Conservation (phyloP, 2,113 vertebrate species). For the Ptyas mucosa region DNA sequence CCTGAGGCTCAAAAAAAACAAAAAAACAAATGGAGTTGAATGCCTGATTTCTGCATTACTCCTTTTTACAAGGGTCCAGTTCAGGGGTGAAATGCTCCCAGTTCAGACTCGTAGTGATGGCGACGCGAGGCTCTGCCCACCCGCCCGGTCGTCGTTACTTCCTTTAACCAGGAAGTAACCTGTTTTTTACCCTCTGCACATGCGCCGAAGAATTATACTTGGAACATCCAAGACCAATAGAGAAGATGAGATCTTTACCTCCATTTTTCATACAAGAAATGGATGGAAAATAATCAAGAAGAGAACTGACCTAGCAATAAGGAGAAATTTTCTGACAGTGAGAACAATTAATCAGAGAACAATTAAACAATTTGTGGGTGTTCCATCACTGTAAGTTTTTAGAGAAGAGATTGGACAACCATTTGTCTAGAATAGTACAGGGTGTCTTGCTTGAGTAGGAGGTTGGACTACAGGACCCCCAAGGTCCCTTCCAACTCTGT, state of each 20-base stretch:
- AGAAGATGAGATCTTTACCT: background rate
- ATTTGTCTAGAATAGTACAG: background rate
- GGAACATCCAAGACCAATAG: background rate
- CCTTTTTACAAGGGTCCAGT: background rate
- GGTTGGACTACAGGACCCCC: background rate
- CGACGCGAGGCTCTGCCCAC: too few species aligned
- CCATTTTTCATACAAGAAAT: background rate
- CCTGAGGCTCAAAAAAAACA: too few species aligned
- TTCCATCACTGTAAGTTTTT: background rate
- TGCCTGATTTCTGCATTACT: too few species aligned
- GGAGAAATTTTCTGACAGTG: background rate
- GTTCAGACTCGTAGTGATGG: too few species aligned
- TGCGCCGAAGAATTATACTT: background rate
- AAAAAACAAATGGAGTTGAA: background rate
- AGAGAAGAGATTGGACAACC: background rate
- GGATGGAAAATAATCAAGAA: background rate
- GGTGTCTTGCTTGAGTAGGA: background rate
- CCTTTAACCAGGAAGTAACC: too few species aligned
- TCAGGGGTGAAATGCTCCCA: background rate
- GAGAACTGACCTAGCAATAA: background rate
- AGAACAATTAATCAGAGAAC: background rate
- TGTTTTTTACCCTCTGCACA: too few species aligned
- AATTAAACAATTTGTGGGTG: background rate
- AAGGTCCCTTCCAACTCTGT: background rate
- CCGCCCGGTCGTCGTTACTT: too few species aligned